Percentiles rank a stretch among this genome's conserved stretches.
Conservation (phyloP, 2,888 invertebrate genomes). For the Aproaerema taeniolella region DNA sequence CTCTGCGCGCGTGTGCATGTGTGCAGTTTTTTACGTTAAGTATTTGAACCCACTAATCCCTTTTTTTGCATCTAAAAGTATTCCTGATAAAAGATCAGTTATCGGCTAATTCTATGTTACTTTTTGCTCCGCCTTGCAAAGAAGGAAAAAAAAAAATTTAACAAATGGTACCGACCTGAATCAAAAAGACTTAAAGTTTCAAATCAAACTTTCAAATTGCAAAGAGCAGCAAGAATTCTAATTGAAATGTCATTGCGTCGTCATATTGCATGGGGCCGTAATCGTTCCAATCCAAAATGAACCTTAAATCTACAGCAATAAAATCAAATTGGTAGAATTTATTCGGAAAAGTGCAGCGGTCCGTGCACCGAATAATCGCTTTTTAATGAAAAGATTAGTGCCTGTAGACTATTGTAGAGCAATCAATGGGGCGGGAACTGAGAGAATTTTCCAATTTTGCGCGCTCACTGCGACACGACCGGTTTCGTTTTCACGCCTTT, state of each 20-base stretch:
- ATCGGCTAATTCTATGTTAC: too few relatives aligned
- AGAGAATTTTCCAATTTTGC: conserved; percentile 67
- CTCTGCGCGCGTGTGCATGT: too few relatives aligned
- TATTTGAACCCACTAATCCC: too few relatives aligned
- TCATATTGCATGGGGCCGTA: conserved; percentile 52
- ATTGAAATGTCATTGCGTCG: conserved; percentile 70
- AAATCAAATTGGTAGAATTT: conserved; percentile 39
- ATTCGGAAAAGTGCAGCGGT: conserved; percentile 69
- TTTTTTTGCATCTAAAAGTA: too few relatives aligned
- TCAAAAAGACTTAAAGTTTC: too few relatives aligned
- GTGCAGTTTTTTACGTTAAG: too few relatives aligned
- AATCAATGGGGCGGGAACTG: conserved; percentile 64
- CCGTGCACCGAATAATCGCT: conserved; percentile 73
- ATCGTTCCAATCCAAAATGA: conserved; percentile 14
- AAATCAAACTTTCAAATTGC: too few relatives aligned
- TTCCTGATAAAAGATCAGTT: too few relatives aligned
- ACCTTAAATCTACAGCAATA: conserved; percentile 23
- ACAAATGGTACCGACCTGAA: too few relatives aligned
- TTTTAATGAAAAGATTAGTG: conserved; percentile 77
- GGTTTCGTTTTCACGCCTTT: conserved; percentile 1
- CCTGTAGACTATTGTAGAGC: conserved; percentile 44
- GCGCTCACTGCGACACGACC: conserved; percentile 37
- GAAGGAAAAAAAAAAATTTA: too few relatives aligned
- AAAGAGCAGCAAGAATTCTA: conserved; percentile 67
- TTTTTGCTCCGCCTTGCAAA: too few relatives aligned